Percentiles rank a stretch among this genome's conserved stretches.
These are phyloP conservation scores for Pseudococcus jackbeardsleyi DNA, from an alignment of 2,888 invertebrate genomes.

Conservation along the genomic window DNA sequence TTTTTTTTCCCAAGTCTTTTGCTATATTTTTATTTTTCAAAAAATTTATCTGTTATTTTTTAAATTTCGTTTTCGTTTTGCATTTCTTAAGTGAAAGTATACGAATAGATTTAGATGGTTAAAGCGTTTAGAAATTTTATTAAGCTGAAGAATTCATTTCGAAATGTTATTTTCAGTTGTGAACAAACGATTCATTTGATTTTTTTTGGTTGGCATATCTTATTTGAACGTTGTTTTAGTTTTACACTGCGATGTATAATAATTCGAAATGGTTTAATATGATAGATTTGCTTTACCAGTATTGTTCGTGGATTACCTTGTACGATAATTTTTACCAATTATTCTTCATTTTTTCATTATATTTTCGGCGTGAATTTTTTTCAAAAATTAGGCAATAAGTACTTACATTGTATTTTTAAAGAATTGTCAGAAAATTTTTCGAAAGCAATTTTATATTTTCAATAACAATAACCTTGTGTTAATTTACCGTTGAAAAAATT, in stretches of 20 bases:
- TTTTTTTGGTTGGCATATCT: background rate
- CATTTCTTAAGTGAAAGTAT: slow-evolving; percentile 51
- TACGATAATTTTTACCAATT: slow-evolving; percentile 22
- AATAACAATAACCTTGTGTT: background rate
- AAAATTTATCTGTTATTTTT: slow-evolving; percentile 25
- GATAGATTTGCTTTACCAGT: slow-evolving; percentile 42
- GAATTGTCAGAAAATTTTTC: background rate
- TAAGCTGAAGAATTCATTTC: slow-evolving; percentile 1
- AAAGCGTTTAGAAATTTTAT: background rate
- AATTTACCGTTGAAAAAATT: background rate
- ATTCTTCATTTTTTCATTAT: slow-evolving; percentile 13
- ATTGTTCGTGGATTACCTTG: slow-evolving; percentile 20
- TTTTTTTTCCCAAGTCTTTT: slow-evolving; percentile 15
- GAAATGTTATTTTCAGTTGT: background rate
- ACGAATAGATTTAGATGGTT: slow-evolving; percentile 14
- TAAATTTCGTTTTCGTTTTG: slow-evolving; percentile 36
- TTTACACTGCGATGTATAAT: background rate
- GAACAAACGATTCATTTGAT: background rate
- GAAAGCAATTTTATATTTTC: background rate
- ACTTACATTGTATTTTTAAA: background rate
- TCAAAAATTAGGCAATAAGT: background rate
- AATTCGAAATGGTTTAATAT: slow-evolving; percentile 16
- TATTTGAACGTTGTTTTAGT: background rate
- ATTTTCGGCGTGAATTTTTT: background rate
- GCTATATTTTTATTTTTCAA: slow-evolving; percentile 32